Base-by-base conservation (phyloP, 2,888 invertebrate species). In the Ryuthela nishihirai region DNA sequence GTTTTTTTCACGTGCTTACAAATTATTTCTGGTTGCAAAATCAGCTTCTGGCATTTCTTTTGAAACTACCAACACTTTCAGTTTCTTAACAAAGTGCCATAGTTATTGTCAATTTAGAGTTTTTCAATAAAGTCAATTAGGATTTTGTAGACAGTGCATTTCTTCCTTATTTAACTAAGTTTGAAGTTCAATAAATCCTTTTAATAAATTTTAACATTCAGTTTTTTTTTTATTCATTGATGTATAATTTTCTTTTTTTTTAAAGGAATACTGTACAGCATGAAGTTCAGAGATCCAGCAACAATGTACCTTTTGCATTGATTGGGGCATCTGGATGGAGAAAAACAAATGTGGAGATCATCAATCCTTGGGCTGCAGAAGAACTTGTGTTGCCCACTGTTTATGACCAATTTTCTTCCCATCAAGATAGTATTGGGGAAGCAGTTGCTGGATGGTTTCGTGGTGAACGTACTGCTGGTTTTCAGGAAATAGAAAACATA, bases 401-500 rank as follows among this genome's bases (percentile, higher is more conserved):
- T 65, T 85, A 87, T 36, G 88, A 88, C 73, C 82, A 84, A 61
- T 92, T 89, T 72, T 85, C 87, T 70, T 87, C 88, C 0, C 83
- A 84, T 67, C 81, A 83, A 0, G 81, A 85, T 2, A 84, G 84
- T 7, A 79, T 89, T 38, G 82, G 87, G 62, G 87, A 89, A 74
- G 85, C 87, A 69, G 79, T 91, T 20, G 85, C 89, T 81, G 89
- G 89, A 2, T 88, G 89, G 73, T 84, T 92, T 70, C 84, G 85
- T 67, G 90, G 91, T 17, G 83, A 89, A 17, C 79, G 72, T 0
- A 87, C 87, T 70, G 82, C 87, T 61, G 92, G 92, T 0, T 76
- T 90, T 20, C 90, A 92, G 73, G 86, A 87, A 5, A 89, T 88
- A 42, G 93, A 93, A 72, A 85, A 86, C 75, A 86, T 93, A 82